phyloP scores from a whole-genome alignment of 2,797 vertebrate genomes.

The Rhyacichthys aspro region DNA sequence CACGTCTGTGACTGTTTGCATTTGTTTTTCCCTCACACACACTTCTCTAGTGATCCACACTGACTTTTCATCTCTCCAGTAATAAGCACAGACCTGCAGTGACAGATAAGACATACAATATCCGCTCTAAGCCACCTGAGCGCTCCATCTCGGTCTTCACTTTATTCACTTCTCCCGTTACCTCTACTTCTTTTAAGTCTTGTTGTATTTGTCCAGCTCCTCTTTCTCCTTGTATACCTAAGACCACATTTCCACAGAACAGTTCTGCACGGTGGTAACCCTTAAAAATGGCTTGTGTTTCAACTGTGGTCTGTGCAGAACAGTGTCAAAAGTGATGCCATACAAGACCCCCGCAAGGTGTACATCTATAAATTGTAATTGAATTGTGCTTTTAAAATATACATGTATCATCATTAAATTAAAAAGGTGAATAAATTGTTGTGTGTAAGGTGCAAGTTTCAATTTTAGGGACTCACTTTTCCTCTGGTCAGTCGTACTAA shows the following conservation, averaged over 20 bases:
- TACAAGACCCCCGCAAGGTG: too few relatives aligned
- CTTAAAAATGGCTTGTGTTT: slow-evolving; percentile 28
- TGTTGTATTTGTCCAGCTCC: slow-evolving; percentile 16
- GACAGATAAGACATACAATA: slow-evolving; percentile 80
- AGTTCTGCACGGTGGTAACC: too few relatives aligned
- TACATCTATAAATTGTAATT: too few relatives aligned
- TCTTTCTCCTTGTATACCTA: slow-evolving; percentile 18
- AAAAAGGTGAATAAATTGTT: too few relatives aligned
- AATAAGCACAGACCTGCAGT: slow-evolving; percentile 80
- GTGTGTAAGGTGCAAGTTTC: too few relatives aligned
- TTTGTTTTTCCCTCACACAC: slow-evolving; percentile 19
- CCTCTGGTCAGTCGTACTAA: too few relatives aligned
- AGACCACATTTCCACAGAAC: too few relatives aligned
- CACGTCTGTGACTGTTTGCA: slow-evolving; percentile 20
- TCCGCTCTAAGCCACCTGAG: slow-evolving; percentile 68
- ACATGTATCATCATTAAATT: too few relatives aligned
- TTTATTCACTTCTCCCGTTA: slow-evolving; percentile 18
- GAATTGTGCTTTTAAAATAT: too few relatives aligned
- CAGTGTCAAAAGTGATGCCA: too few relatives aligned
- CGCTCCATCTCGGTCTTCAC: slow-evolving; percentile 49
- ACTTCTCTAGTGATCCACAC: slow-evolving; percentile 44
- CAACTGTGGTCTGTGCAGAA: not conserved
- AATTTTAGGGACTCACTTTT: too few relatives aligned
- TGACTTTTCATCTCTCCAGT: slow-evolving; percentile 65
- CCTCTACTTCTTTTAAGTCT: slow-evolving; percentile 5